Evolutionary conservation across 2,113 vertebrate genomes (phyloP), one percentile per base, ranked within the genome.

Genomic region (Caracal caracal): DNA sequence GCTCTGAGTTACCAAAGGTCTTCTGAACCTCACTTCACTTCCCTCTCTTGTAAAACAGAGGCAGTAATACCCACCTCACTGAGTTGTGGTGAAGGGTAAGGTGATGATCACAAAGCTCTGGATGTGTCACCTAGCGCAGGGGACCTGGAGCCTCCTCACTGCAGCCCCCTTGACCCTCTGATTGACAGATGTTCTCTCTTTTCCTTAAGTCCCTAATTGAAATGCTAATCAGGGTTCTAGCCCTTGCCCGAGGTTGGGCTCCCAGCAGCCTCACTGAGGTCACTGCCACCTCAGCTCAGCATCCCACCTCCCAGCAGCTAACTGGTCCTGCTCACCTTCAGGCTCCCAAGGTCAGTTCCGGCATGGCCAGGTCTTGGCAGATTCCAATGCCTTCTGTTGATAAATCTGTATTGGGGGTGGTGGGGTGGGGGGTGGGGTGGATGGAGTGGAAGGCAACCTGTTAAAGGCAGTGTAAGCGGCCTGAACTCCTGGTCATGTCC

Each of bases 381-480:
- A 70, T 73, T 56, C 47, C 33, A 63, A 1, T 0, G 28, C 20
- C n/a, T 79, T 8, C 43, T 71, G 35, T 49, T 81, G 35, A 17
- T 59, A 63, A 81, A 20, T 78, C 24, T 59, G 0, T 37, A 16
- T 33, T 15, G 26, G 12, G 22, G 9, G 4, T 19, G 24, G 4
- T 1, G 1, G 20, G 26, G 6, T 35, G 17, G 53, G 1, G 16
- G 26, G 19, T 0, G 40, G 5, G 40, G 40, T 28, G 66, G 24
- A 37, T 28, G 53, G 10, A 40, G 12, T 2, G 47, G 33, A 20
- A 40, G 53, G 10, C 22, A 2, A 33, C 20, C 63, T n/a, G 0
- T 37, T 17, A 65, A 47, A 94, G 30, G 35, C 80, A 59, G 0
- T 26, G 12, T 76, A 56, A 17, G 12, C 12, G n/a, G 4, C 4